Conservation (phyloP, 37 sponge, comb jelly and placozoan genomes). For the Hexactinellida sp. region DNA sequence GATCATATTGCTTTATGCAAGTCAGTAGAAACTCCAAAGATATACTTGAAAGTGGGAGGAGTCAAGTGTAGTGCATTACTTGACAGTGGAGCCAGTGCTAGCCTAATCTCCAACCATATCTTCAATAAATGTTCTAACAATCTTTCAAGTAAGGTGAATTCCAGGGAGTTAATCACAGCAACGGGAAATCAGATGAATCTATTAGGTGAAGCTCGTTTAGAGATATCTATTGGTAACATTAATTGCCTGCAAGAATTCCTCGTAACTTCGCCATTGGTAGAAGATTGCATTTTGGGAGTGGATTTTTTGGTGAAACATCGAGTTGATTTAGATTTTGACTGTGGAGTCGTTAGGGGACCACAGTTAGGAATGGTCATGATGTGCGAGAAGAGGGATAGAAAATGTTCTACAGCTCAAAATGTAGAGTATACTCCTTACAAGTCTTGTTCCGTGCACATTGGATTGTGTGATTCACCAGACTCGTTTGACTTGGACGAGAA, state of each 20-base stretch:
- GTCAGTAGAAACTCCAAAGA: neutral
- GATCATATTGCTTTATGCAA: neutral
- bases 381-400: no score
- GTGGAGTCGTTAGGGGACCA: neutral
- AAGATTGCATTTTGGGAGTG: neutral
- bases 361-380: no score
- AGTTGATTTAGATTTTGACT: neutral
- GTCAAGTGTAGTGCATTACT: neutral
- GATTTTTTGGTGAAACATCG: neutral
- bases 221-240: neutral
- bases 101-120: neutral
- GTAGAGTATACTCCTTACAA: no score
- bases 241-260: neutral
- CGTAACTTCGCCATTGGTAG: neutral
- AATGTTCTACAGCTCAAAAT: no score
- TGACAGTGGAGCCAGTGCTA: neutral
- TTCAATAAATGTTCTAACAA: neutral
- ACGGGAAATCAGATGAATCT: neutral
- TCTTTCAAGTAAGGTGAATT: neutral
- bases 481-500: no score
- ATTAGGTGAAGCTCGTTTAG: neutral
- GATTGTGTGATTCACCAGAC: no score
- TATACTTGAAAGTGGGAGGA: neutral
- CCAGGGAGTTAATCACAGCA: neutral
- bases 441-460: no score